These are phyloP conservation scores for Elaphurus davidianus DNA, from an alignment of 2,113 vertebrate species.

Conservation along the genomic window DNA sequence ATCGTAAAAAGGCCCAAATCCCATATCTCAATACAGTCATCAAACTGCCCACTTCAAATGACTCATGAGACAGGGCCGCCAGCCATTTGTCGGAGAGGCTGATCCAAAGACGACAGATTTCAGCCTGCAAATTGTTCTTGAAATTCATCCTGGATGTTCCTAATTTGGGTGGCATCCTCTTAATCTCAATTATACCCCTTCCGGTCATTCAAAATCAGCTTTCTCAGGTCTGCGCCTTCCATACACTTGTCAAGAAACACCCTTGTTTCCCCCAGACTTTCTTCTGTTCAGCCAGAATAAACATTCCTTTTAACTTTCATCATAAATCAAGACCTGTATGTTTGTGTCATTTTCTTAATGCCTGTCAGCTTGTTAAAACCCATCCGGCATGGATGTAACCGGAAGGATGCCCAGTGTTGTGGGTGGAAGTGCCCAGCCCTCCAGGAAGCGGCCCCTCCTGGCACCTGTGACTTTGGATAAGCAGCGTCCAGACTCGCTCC, in stretches of 20 bases:
- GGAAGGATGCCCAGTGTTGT: not conserved
- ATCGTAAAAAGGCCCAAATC: not conserved
- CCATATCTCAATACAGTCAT: not conserved
- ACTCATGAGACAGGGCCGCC: not conserved
- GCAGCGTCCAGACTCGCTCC: slow-evolving; percentile 52
- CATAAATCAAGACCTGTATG: slow-evolving; percentile 58
- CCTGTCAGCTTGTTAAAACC: slow-evolving; percentile 51
- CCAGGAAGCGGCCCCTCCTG: not conserved
- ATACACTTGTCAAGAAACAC: slow-evolving; percentile 15
- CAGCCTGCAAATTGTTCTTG: not conserved
- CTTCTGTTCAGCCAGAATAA: slow-evolving; percentile 60
- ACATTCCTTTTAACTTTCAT: slow-evolving; percentile 63
- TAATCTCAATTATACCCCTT: not conserved
- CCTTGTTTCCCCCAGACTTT: not conserved
- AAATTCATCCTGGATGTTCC: slow-evolving; percentile 14
- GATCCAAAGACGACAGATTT: slow-evolving; percentile 24
- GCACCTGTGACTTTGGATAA: slow-evolving; percentile 4
- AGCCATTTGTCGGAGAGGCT: not conserved
- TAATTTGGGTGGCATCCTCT: not conserved
- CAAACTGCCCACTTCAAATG: not conserved
- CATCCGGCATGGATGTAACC: not conserved
- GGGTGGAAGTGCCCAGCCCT: slow-evolving; percentile 12
- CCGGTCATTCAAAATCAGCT: not conserved
- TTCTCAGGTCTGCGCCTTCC: not conserved
- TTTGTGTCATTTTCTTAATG: slow-evolving; percentile 49